phyloP scores from a whole-genome alignment of 2,797 vertebrate genomes.

The Heterohyrax brucei region DNA sequence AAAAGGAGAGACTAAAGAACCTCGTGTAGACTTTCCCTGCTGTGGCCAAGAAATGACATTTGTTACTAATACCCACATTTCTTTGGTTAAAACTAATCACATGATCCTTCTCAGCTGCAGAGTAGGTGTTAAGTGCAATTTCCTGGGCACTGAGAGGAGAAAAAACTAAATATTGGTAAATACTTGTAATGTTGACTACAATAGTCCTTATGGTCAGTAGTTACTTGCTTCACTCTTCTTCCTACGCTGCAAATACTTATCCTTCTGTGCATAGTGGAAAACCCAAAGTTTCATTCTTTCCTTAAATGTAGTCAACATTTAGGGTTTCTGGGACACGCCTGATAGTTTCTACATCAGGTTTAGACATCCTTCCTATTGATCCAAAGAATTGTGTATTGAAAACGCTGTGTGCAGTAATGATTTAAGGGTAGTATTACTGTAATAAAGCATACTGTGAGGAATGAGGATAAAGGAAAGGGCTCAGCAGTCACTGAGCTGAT shows the following conservation, averaged over 20 bases:
- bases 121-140: not conserved
- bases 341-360: not conserved
- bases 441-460: not conserved
- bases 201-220: not conserved
- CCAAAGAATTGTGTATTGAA: not conserved
- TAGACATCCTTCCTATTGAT: not conserved
- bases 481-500: not conserved
- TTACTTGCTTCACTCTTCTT: slow-evolving; percentile 22
- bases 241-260: not conserved
- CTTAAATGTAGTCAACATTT: not conserved
- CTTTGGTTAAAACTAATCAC: not conserved
- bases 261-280: not conserved
- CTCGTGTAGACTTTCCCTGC: not conserved
- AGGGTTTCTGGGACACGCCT: not conserved
- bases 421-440: not conserved
- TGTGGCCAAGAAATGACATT: not conserved
- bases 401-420: not conserved
- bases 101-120: not conserved
- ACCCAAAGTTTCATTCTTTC: not conserved
- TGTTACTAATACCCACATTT: not conserved
- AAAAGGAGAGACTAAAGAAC: slow-evolving; percentile 30
- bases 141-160: not conserved
- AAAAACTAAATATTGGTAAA: not conserved
- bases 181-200: not conserved
- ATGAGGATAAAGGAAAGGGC: not conserved